These are phyloP conservation scores for Orchesellides sinensis DNA, from an alignment of 2,888 invertebrate genomes.

Conservation along the genomic window DNA sequence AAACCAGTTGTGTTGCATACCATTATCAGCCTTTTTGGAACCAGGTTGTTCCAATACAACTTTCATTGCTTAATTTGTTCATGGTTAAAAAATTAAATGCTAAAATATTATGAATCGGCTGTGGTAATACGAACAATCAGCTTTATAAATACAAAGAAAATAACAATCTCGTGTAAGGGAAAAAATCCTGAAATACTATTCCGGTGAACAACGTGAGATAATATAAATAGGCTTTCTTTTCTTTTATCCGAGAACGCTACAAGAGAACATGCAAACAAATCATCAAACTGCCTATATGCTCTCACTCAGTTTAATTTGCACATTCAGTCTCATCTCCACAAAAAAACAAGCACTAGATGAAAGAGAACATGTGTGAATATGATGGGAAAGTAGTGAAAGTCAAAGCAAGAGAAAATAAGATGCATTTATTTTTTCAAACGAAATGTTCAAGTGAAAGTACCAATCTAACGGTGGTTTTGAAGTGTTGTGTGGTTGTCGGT, in stretches of 20 bases:
- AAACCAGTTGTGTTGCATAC: background rate
- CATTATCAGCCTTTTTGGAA: background rate
- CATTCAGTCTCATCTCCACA: too few species aligned
- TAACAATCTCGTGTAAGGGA: too few species aligned
- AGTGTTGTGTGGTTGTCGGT: slow-evolving; percentile 6
- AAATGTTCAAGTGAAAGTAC: slow-evolving; percentile 8
- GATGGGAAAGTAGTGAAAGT: background rate
- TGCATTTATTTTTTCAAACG: slow-evolving; percentile 1
- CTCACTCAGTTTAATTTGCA: too few species aligned
- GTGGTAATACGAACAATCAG: slow-evolving; percentile 15
- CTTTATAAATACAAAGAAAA: too few species aligned
- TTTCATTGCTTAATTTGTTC: background rate
- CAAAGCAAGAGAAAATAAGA: background rate
- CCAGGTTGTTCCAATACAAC: too few species aligned
- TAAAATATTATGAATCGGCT: background rate
- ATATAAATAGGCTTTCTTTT: too few species aligned
- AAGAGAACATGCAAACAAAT: too few species aligned
- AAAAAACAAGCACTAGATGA: too few species aligned
- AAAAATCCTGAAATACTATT: too few species aligned
- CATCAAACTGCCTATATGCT: too few species aligned
- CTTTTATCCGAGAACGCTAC: too few species aligned
- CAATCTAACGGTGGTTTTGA: background rate
- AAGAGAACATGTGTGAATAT: background rate
- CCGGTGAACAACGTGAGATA: too few species aligned
- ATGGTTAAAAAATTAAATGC: background rate